Percentiles rank a stretch among this genome's conserved stretches.
Conservation (phyloP, 2,113 vertebrate genomes). For the Ameiurus melas region DNA sequence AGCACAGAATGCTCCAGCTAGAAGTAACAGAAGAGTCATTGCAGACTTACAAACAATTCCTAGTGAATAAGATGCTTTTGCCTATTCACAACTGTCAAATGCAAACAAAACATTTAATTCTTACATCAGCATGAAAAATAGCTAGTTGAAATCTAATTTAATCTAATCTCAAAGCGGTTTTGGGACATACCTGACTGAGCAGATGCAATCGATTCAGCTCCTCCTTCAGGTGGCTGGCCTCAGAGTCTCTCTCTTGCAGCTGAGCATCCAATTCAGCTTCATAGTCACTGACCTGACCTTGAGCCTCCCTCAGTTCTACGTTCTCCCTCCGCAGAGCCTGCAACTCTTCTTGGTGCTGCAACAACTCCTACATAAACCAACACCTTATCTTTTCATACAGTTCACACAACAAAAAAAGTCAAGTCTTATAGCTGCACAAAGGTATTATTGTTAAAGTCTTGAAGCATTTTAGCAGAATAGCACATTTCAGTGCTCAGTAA, state of each 20-base stretch:
- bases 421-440: neutral
- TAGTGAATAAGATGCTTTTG: neutral
- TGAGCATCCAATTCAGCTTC: constrained; percentile 75
- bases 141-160: neutral
- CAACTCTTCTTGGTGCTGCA: constrained; percentile 73
- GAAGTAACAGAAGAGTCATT: constrained; percentile 5
- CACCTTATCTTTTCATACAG: neutral
- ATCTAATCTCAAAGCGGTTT: too few species aligned
- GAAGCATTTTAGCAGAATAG: neutral
- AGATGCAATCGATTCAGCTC: constrained; percentile 71
- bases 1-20: constrained; percentile 77
- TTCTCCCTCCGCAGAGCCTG: constrained; percentile 72
- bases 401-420: neutral
- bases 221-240: constrained; percentile 74
- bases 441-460: neutral
- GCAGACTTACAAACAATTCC: neutral
- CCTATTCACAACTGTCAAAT: neutral
- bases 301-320: constrained; percentile 68
- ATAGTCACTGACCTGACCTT: constrained; percentile 68
- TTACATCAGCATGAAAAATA: neutral
- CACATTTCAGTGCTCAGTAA: neutral
- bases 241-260: constrained; percentile 66
- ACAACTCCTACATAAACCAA: constrained; percentile 71
- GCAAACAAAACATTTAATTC: neutral
- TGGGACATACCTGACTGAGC: constrained; percentile 68